Evolutionary conservation across 1,140 invertebrate genomes (phyloP), one percentile per base, ranked within the genome.

Genomic region (Frieseomelitta varia): DNA sequence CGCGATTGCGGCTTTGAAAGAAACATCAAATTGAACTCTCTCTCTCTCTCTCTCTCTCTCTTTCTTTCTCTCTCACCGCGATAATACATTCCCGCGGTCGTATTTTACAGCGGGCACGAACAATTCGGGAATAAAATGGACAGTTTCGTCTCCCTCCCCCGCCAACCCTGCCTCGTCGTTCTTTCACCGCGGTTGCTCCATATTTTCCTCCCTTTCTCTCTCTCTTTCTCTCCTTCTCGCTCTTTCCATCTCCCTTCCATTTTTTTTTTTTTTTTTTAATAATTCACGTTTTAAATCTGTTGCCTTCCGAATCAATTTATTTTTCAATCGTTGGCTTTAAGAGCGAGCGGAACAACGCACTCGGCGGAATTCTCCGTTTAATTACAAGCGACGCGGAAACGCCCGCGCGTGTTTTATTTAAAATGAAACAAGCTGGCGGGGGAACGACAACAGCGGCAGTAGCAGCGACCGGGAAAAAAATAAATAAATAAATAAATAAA

Each of bases 261-360:
- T 24, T 58, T 24, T 74, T 56, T 55, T 55, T 17, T 17, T 34
- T 24, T 58, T 24, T 74, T 56, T 55, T 55, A 21, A 47, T 61
- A 53, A 76, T 76, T 30, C 81, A 55, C 81, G 21, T 68, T 78
- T n/a, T 19, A 81, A 81, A 81, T 81, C 79, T n/a, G 71, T 53
- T 75, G 71, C 63, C 51, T 56, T 58, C 34, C 51, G 75, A 83
- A 83, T 83, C 81, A 71, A 83, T 83, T 78, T 58, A 61, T 78
- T 83, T 83, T 83, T 78, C 81, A 77, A 83, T 78, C 74, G 74
- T 68, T 47, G 56, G 39, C 55, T 77, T 78, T 69, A 78, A 78
- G 65, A 30, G 75, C 63, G 63, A 61, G 51, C 55, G 65, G 30
- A 78, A 76, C 74, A 55, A 76, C 56, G 58, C 71, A 24, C 17